Conservation (phyloP, 2,797 vertebrate genomes). For the Xiphorhynchus erythropygius region DNA sequence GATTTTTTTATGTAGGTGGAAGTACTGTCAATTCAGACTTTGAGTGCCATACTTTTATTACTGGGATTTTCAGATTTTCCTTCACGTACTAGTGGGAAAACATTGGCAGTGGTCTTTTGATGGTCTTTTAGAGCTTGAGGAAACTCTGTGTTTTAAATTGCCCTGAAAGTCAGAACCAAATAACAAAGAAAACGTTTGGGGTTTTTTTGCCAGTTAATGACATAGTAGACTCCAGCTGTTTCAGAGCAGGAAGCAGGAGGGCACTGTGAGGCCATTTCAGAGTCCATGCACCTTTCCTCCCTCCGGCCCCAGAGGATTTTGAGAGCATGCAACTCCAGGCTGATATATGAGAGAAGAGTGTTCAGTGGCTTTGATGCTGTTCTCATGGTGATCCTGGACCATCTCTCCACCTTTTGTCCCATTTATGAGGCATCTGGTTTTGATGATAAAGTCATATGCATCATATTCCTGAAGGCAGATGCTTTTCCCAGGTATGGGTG, state of each 20-base stretch:
- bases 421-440: background rate
- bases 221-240: background rate
- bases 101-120: background rate
- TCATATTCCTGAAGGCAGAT: background rate
- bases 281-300: background rate
- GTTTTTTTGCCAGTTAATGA: background rate
- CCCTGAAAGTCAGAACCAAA: background rate
- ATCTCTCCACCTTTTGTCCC: background rate
- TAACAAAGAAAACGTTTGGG: background rate
- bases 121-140: background rate
- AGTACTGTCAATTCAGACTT: background rate
- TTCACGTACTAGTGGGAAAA: rapidly evolving
- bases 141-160: background rate
- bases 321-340: rapidly evolving
- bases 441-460: background rate
- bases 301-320: background rate
- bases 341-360: rapidly evolving
- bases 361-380: background rate
- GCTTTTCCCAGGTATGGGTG: background rate
- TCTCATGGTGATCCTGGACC: rapidly evolving
- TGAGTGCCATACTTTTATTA: background rate
- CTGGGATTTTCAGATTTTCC: background rate
- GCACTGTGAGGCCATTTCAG: background rate
- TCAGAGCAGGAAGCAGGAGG: background rate
- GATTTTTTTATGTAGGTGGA: background rate